Conservation (phyloP, 1,140 invertebrate species). For the Ladona fulva region DNA sequence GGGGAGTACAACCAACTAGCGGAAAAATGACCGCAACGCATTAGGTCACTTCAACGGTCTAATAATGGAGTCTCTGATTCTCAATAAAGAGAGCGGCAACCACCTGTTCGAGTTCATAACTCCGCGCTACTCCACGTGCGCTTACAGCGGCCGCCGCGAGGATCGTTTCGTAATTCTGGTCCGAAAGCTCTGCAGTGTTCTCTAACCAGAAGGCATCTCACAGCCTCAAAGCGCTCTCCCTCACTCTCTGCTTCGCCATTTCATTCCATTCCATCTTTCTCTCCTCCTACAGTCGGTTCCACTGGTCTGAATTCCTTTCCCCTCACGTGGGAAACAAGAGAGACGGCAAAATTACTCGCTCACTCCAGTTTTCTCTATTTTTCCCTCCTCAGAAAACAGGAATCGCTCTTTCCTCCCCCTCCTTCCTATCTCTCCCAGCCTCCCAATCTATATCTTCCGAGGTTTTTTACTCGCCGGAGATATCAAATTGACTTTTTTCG, state of each 20-base stretch:
- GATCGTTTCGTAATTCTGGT: background rate
- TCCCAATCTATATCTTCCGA: background rate
- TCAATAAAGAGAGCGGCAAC: background rate
- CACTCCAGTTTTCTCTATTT: background rate
- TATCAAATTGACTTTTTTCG: too few relatives aligned
- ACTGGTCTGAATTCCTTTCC: background rate
- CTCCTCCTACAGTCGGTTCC: background rate
- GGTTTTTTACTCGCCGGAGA: background rate
- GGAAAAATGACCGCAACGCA: too few relatives aligned
- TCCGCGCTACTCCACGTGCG: background rate
- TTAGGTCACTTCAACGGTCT: background rate
- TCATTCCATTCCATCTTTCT: background rate
- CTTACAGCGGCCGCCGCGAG: background rate
- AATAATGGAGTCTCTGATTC: background rate
- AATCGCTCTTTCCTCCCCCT: background rate
- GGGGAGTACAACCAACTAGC: too few relatives aligned
- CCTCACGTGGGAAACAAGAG: background rate
- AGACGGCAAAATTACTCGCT: background rate
- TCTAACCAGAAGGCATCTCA: background rate
- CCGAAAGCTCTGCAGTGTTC: background rate
- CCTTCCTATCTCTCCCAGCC: background rate
- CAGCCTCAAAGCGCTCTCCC: background rate
- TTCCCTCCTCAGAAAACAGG: background rate
- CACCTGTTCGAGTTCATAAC: background rate
- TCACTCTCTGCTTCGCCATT: background rate